A percentile compares a stretch with the other conserved stretches of the same genome.
Evolutionary conservation across 37 sponge, comb jelly and placozoan species (phyloP).

Genomic region (Halisarca cf. caerulea): DNA sequence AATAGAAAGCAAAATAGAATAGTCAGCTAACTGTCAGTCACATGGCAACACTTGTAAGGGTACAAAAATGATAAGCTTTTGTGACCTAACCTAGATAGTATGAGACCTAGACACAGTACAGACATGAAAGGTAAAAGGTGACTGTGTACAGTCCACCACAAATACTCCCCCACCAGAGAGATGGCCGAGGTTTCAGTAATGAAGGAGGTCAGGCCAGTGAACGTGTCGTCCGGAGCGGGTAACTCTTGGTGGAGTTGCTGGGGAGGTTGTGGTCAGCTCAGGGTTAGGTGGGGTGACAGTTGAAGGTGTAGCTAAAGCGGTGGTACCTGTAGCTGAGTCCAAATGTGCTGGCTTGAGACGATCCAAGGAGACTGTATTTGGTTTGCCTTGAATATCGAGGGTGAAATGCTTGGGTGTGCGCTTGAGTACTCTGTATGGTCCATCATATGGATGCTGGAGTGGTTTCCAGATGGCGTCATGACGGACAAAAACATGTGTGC

Average conservation of each 20-base stretch:
- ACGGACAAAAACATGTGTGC: slow-evolving; percentile 67
- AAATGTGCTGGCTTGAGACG: slow-evolving; percentile 69
- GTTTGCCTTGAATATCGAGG: slow-evolving; percentile 38
- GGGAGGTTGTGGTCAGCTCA: background rate
- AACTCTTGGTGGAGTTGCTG: slow-evolving; percentile 1
- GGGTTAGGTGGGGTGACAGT: background rate
- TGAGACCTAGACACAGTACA: too few relatives aligned
- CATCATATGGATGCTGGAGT: slow-evolving; percentile 60
- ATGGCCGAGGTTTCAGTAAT: background rate
- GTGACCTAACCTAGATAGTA: too few relatives aligned
- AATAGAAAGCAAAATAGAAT: too few relatives aligned
- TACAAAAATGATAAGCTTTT: too few relatives aligned
- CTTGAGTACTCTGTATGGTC: slow-evolving; percentile 48
- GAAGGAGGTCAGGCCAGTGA: background rate
- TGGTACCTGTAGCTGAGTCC: background rate
- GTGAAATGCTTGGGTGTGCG: slow-evolving; percentile 67
- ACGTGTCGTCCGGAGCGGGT: slow-evolving; percentile 11
- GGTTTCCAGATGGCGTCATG: slow-evolving; percentile 64
- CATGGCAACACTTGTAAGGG: too few relatives aligned
- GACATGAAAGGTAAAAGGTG: too few relatives aligned
- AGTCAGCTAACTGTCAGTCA: too few relatives aligned
- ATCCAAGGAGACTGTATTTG: slow-evolving; percentile 53
- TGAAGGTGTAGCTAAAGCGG: background rate
- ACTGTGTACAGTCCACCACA: background rate
- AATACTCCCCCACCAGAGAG: slow-evolving; percentile 22